Percentiles rank a stretch among this genome's conserved stretches.
Evolutionary conservation across 2,888 invertebrate genomes (phyloP).

Genomic region (Caenorhabditis doughertyi): DNA sequence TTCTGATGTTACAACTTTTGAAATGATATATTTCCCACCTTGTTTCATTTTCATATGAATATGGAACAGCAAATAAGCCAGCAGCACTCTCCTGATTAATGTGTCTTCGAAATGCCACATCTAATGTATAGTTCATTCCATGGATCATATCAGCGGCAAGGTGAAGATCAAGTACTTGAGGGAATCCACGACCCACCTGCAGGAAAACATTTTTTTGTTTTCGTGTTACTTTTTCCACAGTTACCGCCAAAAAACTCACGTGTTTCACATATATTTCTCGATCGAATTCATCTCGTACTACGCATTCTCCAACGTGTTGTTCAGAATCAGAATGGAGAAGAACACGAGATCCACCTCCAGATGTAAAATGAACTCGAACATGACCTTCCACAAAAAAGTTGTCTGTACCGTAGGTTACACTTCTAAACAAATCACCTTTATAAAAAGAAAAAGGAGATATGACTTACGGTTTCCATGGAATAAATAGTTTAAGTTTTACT

Average conservation of each 20-base stretch:
- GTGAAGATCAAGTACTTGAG: constrained; percentile 52
- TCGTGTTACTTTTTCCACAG: not conserved
- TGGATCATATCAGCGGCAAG: constrained; percentile 57
- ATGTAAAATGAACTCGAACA: constrained; percentile 60
- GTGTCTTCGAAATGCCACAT: constrained; percentile 45
- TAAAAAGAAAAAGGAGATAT: not conserved
- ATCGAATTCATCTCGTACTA: constrained; percentile 63
- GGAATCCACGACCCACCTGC: constrained; percentile 49
- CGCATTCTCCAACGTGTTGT: constrained; percentile 65
- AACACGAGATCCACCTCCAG: constrained; percentile 59
- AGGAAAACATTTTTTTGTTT: not conserved
- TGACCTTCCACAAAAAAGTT: constrained; percentile 72
- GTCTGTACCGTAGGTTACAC: constrained; percentile 68
- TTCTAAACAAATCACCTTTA: constrained; percentile 55
- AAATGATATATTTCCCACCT: constrained; percentile 12
- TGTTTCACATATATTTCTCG: constrained; percentile 63
- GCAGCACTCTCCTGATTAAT: constrained; percentile 15
- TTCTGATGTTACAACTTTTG: constrained; percentile 12
- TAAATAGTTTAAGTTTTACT: constrained; percentile 65
- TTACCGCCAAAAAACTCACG: constrained; percentile 29
- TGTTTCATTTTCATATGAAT: constrained; percentile 32
- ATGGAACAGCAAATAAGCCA: constrained; percentile 55
- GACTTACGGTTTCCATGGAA: constrained; percentile 69
- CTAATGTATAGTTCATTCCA: constrained; percentile 62
- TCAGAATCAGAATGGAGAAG: constrained; percentile 64